These are phyloP conservation scores for Ceraclea dissimilis DNA, from an alignment of 2,888 invertebrate genomes.

Conservation along the genomic window DNA sequence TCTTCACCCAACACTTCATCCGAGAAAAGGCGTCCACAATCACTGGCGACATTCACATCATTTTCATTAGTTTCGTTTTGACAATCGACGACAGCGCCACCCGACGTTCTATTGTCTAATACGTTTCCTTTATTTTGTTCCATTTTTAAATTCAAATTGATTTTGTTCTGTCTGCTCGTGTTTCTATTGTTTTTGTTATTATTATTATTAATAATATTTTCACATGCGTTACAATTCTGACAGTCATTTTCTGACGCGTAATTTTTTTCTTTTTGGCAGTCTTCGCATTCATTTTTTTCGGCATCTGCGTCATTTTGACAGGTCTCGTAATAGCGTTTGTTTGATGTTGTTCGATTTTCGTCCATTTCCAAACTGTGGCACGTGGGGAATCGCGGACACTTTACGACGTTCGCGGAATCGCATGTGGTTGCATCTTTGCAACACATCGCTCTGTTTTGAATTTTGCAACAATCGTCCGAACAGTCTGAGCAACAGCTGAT, in stretches of 20 bases:
- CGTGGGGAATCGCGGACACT: not conserved
- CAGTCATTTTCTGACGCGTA: no score
- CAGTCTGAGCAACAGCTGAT: slow-evolving; percentile 49
- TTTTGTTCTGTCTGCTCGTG: not conserved
- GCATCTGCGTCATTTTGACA: not conserved
- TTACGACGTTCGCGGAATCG: not conserved
- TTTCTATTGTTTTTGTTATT: not conserved
- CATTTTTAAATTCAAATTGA: not conserved
- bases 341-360: not conserved
- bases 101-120: not conserved
- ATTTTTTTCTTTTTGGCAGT: not conserved
- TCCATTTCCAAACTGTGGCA: not conserved
- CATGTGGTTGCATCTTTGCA: not conserved
- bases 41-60: slow-evolving; percentile 1
- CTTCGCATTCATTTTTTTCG: not conserved
- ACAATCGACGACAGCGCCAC: not conserved
- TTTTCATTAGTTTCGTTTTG: not conserved
- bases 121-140: not conserved
- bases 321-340: not conserved
- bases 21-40: not conserved
- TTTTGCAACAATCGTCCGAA: slow-evolving; percentile 36
- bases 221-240: no score
- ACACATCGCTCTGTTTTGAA: slow-evolving; percentile 10
- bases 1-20: not conserved
- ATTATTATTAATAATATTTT: no score